Base-by-base conservation (phyloP, 2,797 vertebrate species). In the Oryzias sinensis region DNA sequence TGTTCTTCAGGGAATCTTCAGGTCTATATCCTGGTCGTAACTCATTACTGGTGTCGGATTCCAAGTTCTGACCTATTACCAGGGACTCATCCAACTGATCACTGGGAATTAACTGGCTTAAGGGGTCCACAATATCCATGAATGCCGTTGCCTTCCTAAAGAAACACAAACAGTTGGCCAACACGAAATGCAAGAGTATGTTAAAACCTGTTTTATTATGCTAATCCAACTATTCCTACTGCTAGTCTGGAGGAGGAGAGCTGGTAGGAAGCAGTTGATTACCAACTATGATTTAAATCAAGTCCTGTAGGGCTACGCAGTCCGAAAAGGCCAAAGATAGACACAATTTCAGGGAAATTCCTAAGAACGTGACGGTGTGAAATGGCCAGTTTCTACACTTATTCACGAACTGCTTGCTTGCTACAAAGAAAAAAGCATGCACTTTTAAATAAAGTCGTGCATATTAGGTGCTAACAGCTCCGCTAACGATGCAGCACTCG, bases 101-200 rank as follows among this genome's bases (percentile, higher is more conserved):
- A 94, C 95, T 98, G 91, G 97, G 94, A 94, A 96, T 97, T 93
- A 98, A 93, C 94, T 95, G 95, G 89, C 95, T 98, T 93, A 97
- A 95, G 90, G 95, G 95, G 93, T 96, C 96, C 94, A 97, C 96
- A 95, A 94, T 94, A 97, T 99, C 97, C 97, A 98, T 99, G 96
- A 96, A 98, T 95, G 94, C 93, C 93, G 91, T 90, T 92, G 90
- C 94, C 92, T 92, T 91, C 93, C 92, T 94, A 93, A 88, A 75
- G 68, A 27, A 66, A 66, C 27, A 76, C 24, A 70, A 22, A 65
- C 18, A 75, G 43, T 59, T 51, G 20, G 15, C 3, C 17, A 9
- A 4, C 7, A 41, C 15, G 41, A 16, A 24, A 40, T 14, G 1
- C 33, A 37, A 3, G 33, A 13, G 33, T 37, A 11, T 37, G 33